phyloP scores from a whole-genome alignment of 1,140 invertebrate species.

The Anadara kagoshimensis region DNA sequence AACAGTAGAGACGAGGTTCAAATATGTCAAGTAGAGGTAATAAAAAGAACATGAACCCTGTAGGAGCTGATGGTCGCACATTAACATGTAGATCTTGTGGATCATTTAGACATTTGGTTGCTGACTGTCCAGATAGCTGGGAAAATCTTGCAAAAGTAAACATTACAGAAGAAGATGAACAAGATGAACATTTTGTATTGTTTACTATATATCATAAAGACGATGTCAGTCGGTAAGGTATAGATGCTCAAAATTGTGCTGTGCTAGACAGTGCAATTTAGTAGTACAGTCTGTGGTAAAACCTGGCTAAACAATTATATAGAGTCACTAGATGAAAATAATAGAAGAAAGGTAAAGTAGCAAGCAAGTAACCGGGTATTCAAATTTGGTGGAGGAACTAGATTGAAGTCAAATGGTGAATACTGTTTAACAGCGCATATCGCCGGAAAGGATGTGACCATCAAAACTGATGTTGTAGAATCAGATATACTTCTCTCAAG shows the following conservation, averaged over 20 bases:
- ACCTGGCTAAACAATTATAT: conserved; percentile 28
- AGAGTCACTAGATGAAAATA: conserved; percentile 11
- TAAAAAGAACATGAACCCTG: conserved; percentile 39
- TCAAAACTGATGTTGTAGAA: conserved; percentile 35
- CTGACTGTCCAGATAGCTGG: conserved; percentile 47
- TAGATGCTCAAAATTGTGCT: too few species aligned
- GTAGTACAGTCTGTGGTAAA: neutral
- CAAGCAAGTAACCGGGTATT: conserved; percentile 29
- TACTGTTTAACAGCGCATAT: conserved; percentile 14
- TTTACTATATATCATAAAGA: conserved; percentile 32
- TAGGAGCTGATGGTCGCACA: conserved; percentile 26
- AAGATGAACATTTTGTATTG: conserved; percentile 33
- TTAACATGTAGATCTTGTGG: conserved; percentile 44
- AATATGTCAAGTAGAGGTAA: conserved; percentile 9
- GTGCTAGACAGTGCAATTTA: too few species aligned
- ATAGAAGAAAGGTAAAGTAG: conserved; percentile 11
- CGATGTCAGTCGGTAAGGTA: conserved; percentile 22
- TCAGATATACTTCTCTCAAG: conserved; percentile 40
- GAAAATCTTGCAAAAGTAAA: conserved; percentile 43
- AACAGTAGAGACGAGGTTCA: conserved; percentile 11
- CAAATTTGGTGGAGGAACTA: conserved; percentile 39
- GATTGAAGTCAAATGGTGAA: conserved; percentile 17
- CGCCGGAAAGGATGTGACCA: conserved; percentile 38
- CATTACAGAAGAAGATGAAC: conserved; percentile 25
- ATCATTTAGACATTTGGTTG: conserved; percentile 42